phyloP scores from a whole-genome alignment of 2,888 invertebrate genomes.

The Xylophagus ater region DNA sequence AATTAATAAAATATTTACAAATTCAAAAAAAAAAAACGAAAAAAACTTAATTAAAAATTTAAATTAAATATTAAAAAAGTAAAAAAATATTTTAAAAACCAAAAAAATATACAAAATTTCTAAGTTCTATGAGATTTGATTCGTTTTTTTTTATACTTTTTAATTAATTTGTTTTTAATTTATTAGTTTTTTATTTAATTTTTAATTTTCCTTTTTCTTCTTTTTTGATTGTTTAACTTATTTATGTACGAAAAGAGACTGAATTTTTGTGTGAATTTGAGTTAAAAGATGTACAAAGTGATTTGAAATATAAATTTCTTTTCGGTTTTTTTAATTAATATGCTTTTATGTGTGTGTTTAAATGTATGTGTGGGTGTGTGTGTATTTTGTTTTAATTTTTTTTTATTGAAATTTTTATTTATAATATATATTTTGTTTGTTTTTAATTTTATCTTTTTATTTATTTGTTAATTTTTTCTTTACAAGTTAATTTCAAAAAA shows the following conservation, averaged over 20 bases:
- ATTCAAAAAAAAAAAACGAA: conserved; percentile 5
- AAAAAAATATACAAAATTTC: too few species aligned
- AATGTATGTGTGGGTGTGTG: conserved; percentile 10
- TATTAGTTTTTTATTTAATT: conserved; percentile 8
- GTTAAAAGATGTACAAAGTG: conserved; percentile 10
- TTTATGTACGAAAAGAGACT: conserved; percentile 13
- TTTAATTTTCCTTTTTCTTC: conserved; percentile 10
- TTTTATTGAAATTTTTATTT: conserved; percentile 6
- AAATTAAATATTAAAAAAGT: conserved; percentile 6
- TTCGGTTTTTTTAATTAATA: conserved; percentile 3
- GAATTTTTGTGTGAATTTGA: conserved; percentile 6
- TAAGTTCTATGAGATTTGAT: conserved; percentile 10
- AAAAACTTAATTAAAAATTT: conserved; percentile 5
- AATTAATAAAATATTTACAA: conserved; percentile 10
- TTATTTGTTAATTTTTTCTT: too few species aligned
- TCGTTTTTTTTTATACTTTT: conserved; percentile 10
- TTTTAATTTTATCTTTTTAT: too few species aligned
- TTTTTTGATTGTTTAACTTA: conserved; percentile 13
- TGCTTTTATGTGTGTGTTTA: conserved; percentile 9
- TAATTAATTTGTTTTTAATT: conserved; percentile 5
- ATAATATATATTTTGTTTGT: conserved; percentile 10
- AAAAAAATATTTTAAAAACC: conserved; percentile 10
- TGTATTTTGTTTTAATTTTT: conserved; percentile 4
- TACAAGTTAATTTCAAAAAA: too few species aligned
- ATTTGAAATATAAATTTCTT: too few species aligned